A percentile compares a stretch with the other conserved stretches of the same genome.
Conservation (phyloP, 2,888 invertebrate species). For the Coleophora deauratella region DNA sequence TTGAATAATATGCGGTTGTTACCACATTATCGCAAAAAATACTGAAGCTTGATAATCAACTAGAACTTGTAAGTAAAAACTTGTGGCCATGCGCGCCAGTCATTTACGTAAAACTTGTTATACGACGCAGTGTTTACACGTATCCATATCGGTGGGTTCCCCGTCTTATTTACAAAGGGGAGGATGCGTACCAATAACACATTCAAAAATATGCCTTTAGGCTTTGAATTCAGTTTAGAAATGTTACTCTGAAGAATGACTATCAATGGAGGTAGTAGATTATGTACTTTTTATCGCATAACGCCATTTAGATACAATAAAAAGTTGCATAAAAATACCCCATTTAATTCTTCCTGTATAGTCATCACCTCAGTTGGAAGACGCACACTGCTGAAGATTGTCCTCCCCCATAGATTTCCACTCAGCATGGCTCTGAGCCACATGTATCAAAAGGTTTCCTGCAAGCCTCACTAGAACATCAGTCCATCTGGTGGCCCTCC, state of each 20-base stretch:
- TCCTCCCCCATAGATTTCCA: no score
- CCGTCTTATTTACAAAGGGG: slow-evolving; percentile 65
- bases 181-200: slow-evolving; percentile 37
- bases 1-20: slow-evolving; percentile 55
- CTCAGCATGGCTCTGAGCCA: no score
- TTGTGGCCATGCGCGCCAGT: slow-evolving; percentile 2
- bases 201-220: slow-evolving; percentile 1
- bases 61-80: slow-evolving; percentile 45
- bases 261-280: slow-evolving; percentile 2
- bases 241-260: no score
- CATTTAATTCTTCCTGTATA: no score
- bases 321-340: no score
- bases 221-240: background rate
- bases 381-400: no score
- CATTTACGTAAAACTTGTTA: slow-evolving; percentile 21
- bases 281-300: slow-evolving; percentile 1
- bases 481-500: no score
- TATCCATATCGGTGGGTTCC: slow-evolving; percentile 29
- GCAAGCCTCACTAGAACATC: no score
- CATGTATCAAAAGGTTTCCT: no score
- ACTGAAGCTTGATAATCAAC: slow-evolving; percentile 29
- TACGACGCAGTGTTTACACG: slow-evolving; percentile 62
- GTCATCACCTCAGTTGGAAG: no score
- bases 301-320: background rate
- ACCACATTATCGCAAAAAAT: slow-evolving; percentile 39